phyloP scores from a whole-genome alignment of 2,888 invertebrate species.

The Apoda limacodes region DNA sequence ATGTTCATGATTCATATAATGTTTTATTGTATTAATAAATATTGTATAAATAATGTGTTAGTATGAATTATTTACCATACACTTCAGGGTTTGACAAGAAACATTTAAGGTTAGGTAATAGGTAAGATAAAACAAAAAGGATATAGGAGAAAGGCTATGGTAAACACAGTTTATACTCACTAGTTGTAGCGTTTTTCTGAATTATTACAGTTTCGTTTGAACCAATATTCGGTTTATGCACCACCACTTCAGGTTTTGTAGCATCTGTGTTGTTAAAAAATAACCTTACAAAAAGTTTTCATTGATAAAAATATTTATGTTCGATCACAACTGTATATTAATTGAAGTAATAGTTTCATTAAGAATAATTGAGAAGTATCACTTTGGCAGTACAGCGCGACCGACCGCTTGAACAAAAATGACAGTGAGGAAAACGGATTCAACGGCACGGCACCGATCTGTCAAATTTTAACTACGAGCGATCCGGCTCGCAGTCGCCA shows the following conservation, averaged over 20 bases:
- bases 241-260: constrained; percentile 56
- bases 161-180: constrained; percentile 66
- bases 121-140: constrained; percentile 33
- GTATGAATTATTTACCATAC: too few relatives aligned
- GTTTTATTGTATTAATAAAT: too few relatives aligned
- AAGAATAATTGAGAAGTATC: too few relatives aligned
- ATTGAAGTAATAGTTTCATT: too few relatives aligned
- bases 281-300: constrained; percentile 36
- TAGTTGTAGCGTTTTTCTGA: constrained; percentile 53
- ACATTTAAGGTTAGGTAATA: constrained; percentile 28
- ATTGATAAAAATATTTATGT: too few relatives aligned
- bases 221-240: constrained; percentile 52
- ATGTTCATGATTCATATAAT: constrained; percentile 38
- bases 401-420: too few relatives aligned
- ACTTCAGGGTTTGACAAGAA: too few relatives aligned
- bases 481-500: constrained; percentile 37
- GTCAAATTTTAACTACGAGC: constrained; percentile 44
- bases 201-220: constrained; percentile 49
- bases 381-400: too few relatives aligned
- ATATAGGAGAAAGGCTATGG: too few relatives aligned
- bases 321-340: too few relatives aligned
- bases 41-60: too few relatives aligned
- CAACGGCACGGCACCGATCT: constrained; percentile 40
- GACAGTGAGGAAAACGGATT: constrained; percentile 4
- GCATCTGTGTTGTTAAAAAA: constrained; percentile 62